Evolutionary conservation across 2,113 vertebrate genomes (phyloP), one percentile per base, ranked within the genome.

Genomic region (Dryoscopus gambensis): DNA sequence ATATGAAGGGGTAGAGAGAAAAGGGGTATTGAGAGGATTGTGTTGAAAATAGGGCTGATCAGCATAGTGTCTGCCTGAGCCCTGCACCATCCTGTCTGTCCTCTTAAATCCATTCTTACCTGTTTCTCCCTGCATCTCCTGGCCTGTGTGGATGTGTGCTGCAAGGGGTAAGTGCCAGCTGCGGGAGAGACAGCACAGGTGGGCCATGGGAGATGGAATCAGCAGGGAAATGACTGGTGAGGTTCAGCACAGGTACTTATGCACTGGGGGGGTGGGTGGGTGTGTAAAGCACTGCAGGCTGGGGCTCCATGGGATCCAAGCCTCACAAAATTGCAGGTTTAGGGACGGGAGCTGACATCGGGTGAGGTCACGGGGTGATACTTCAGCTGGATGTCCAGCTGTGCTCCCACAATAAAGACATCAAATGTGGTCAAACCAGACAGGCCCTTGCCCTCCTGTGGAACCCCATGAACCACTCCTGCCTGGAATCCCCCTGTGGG

Each of bases 171-270:
- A 62, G 31, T 37, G 71, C 65, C 31, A 55, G 35, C 53, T 68
- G 67, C 24, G 31, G 74, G 42, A 40, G 21, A 65, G 8, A 31
- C 5, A 17, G 22, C 57, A 31, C 8, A 35, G 31, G 31, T 13
- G 47, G 30, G 33, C 46, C 5, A 5, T 7, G 37, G 33, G n/a
- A 57, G 47, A 42, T 14, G 31, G 49, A 44, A 77, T 40, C 59
- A 33, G 42, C 47, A 15, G 42, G 40, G 21, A 73, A 77, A 35
- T 4, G 16, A 12, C 16, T n/a, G n/a, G 25, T 46, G 53, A 52
- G 7, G 30, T 62, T 46, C 39, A 28, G 8, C 1, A 9, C 23
- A 23, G 64, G 6, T 13, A 4, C 4, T 23, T 0, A 4, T 10
- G 21, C 8, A 7, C 7, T 37, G 42, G 35, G 31, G 49, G 28